Percentiles rank a stretch among this genome's conserved stretches.
Conservation (phyloP, 2,797 vertebrate genomes). For the Galaxias olidus region DNA sequence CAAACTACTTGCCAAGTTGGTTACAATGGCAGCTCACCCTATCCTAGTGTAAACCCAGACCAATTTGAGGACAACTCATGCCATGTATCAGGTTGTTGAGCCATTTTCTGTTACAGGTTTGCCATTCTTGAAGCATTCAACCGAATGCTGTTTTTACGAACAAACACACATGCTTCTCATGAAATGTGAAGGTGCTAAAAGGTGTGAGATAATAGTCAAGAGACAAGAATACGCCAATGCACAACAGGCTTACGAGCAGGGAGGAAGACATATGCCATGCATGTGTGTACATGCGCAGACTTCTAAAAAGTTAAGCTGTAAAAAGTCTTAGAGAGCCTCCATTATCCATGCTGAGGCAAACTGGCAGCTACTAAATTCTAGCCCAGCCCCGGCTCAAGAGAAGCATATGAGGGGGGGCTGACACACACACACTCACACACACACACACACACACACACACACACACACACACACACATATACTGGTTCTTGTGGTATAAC, state of each 20-base stretch:
- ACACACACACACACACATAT: background rate
- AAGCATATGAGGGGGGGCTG: background rate
- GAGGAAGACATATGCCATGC: constrained; percentile 74
- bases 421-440: background rate
- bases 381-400: constrained; percentile 21
- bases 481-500: too few species aligned
- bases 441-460: constrained; percentile 12
- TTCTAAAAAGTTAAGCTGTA: constrained; percentile 51
- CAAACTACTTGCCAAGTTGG: constrained; percentile 30
- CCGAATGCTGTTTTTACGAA: constrained; percentile 18
- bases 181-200: constrained; percentile 23
- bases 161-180: constrained; percentile 37
- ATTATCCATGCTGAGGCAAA: constrained; percentile 59
- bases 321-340: constrained; percentile 57
- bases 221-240: constrained; percentile 33
- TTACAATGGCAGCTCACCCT: constrained; percentile 21
- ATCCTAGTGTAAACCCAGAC: background rate
- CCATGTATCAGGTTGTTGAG: background rate
- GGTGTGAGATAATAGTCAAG: constrained; percentile 30
- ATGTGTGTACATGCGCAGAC: constrained; percentile 72
- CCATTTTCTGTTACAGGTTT: background rate
- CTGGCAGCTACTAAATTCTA: constrained; percentile 60
- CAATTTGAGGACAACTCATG: background rate
- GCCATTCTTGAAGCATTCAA: constrained; percentile 7
- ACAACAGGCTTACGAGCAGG: constrained; percentile 36